Base-by-base conservation (phyloP, 2,797 vertebrate genomes). In the Darevskia mixta region DNA sequence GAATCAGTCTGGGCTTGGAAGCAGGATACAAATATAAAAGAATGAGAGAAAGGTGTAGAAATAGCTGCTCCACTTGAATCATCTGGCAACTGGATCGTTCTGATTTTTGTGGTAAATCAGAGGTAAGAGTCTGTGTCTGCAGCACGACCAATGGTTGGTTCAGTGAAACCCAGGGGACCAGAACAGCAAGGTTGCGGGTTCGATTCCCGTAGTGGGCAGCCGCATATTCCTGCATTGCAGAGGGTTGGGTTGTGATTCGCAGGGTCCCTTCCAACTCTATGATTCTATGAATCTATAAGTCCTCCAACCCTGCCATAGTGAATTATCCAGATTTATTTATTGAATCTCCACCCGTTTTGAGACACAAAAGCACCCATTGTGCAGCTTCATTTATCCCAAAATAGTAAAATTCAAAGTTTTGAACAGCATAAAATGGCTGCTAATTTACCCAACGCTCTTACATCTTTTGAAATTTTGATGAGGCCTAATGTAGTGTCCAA, bases 391-490 rank as follows among this genome's bases (percentile, higher is more conserved):
- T 45, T 55, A 23, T 55, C 55, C 17, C 11, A 83, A 13, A 71
- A 71, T 49, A 20, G 32, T 71, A 41, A 23, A 32, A 83, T 35
- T 32, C 17, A 83, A 73, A 32, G 27, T 38, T 25, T 38, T 83
- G 69, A 35, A 35, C 45, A 8, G 32, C 41, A 23, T 58, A 27
- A 38, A 55, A 38, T 27, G 6, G 35, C 10, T 25, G n/a, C n/a
- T 71, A 69, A 71, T 83, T 79, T 61, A 82, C 67, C 32, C 27
- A 20, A 20, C 38, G 69, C 69, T 83, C 67, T 83, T 83, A 72
- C 11, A 49, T 35, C 69, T 84, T 73, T 18, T 84, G 49, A 84
- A 84, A 84, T 58, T 58, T 84, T 84, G 32, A 84, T 86, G 73
- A 86, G 45, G 66, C 25, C 64, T 79, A 86, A 79, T 55, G 61